These are phyloP conservation scores for Lasioglossum malachurum DNA, from an alignment of 2,888 invertebrate species.

Conservation along the genomic window DNA sequence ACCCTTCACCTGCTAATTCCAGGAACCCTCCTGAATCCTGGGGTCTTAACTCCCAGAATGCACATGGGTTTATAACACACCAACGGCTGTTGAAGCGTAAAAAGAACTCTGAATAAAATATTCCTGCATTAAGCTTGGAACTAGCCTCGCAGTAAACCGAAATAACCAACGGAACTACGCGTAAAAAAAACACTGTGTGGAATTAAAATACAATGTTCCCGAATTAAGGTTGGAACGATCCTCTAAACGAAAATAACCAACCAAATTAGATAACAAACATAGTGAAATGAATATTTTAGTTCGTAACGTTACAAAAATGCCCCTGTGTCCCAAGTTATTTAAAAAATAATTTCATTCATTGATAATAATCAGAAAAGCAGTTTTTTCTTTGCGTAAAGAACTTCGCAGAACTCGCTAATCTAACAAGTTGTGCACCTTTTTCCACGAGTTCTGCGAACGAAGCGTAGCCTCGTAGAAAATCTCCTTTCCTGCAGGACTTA, in stretches of 20 bases:
- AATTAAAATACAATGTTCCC: neutral
- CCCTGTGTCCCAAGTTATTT: neutral
- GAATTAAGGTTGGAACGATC: neutral
- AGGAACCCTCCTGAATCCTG: constrained; percentile 1
- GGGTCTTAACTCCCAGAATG: neutral
- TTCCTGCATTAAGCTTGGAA: neutral
- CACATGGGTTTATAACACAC: neutral
- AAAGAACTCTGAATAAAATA: neutral
- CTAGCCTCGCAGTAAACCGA: neutral
- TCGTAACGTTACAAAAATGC: neutral
- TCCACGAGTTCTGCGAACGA: neutral
- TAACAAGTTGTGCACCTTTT: neutral
- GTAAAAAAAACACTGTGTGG: neutral
- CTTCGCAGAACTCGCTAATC: neutral
- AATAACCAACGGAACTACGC: neutral
- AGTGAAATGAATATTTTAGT: neutral
- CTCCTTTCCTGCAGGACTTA: neutral
- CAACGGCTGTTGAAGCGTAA: neutral
- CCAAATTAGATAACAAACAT: neutral
- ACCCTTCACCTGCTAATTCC: constrained; percentile 16
- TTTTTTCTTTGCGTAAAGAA: neutral
- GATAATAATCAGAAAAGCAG: neutral
- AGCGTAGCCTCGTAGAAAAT: neutral
- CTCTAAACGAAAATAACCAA: neutral
- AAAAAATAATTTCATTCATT: neutral